Percentiles rank a stretch among this genome's conserved stretches.
Evolutionary conservation across 2,888 invertebrate genomes (phyloP).

Genomic region (Ormyrus nitidulus): DNA sequence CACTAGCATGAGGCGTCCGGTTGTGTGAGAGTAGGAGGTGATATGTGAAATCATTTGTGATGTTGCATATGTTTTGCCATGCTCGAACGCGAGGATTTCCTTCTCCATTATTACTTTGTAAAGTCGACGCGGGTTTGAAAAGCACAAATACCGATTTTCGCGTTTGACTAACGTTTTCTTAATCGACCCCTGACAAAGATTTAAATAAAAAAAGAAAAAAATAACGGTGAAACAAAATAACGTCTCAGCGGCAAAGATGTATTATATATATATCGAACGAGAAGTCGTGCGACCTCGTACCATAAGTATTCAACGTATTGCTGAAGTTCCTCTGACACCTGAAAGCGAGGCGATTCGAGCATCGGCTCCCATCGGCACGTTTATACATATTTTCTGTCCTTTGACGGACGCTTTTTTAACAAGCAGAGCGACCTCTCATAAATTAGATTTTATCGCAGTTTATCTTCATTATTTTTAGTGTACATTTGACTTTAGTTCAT

Average conservation of each 20-base stretch:
- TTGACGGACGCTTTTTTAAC: slow-evolving; percentile 21
- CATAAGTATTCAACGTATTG: slow-evolving; percentile 56
- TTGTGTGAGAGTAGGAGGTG: slow-evolving; percentile 6
- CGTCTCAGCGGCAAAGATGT: slow-evolving; percentile 46
- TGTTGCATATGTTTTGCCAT: slow-evolving; percentile 51
- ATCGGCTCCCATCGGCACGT: slow-evolving; percentile 38
- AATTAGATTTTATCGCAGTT: slow-evolving; percentile 45
- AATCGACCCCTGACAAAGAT: slow-evolving; percentile 29
- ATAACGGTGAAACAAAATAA: slow-evolving; percentile 38
- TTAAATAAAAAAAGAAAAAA: slow-evolving; percentile 39
- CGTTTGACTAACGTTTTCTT: slow-evolving; percentile 5
- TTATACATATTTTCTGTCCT: slow-evolving; percentile 25
- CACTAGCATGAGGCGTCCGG: background rate
- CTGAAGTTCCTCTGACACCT: slow-evolving; percentile 57
- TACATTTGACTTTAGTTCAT: background rate
- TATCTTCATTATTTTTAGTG: slow-evolving; percentile 6
- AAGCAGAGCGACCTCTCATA: slow-evolving; percentile 8
- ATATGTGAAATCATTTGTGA: slow-evolving; percentile 38
- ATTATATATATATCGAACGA: slow-evolving; percentile 55
- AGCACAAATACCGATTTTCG: slow-evolving; percentile 20
- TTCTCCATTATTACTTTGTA: slow-evolving; percentile 49
- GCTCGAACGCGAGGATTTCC: slow-evolving; percentile 47
- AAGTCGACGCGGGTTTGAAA: background rate
- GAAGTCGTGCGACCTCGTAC: slow-evolving; percentile 53
- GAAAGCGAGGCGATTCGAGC: slow-evolving; percentile 47